Conservation (phyloP, 2,888 invertebrate species). For the Acheta domesticus region DNA sequence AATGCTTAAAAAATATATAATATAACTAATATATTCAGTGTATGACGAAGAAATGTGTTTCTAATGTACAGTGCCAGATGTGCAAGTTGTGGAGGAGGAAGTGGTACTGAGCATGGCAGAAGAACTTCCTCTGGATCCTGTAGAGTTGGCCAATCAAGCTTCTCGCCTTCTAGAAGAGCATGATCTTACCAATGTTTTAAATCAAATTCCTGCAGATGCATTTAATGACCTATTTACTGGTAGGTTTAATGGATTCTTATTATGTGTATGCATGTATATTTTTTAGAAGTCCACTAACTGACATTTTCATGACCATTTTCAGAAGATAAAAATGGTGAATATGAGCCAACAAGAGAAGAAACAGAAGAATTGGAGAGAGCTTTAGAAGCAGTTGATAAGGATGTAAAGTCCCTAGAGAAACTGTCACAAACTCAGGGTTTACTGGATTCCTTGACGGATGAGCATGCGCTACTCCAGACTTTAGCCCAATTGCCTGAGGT, state of each 20-base stretch:
- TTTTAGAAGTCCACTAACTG: not conserved
- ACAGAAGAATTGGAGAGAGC: conserved; percentile 85
- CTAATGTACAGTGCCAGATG: conserved; percentile 21
- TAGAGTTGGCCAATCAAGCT: conserved; percentile 60
- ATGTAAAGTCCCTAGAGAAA: conserved; percentile 67
- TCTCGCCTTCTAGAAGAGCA: conserved; percentile 65
- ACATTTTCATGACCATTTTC: conserved; percentile 24
- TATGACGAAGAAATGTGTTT: not conserved
- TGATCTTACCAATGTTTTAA: conserved; percentile 73
- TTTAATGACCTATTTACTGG: conserved; percentile 79
- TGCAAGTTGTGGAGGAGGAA: conserved; percentile 56
- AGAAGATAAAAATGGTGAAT: conserved; percentile 65
- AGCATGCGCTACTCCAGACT: conserved; percentile 52
- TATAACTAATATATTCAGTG: too few species aligned
- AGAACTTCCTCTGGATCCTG: conserved; percentile 55
- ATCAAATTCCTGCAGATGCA: conserved; percentile 74
- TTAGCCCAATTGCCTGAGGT: conserved; percentile 52
- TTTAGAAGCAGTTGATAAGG: conserved; percentile 71
- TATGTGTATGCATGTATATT: conserved; percentile 26
- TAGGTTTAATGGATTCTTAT: conserved; percentile 43
- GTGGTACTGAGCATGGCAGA: conserved; percentile 57
- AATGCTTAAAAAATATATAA: too few species aligned
- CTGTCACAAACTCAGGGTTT: conserved; percentile 59
- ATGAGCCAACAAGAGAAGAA: conserved; percentile 72
- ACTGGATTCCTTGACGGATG: conserved; percentile 61